Percentiles rank a stretch among this genome's conserved stretches.
These are phyloP conservation scores for Tenebrosternarchus preto DNA, from an alignment of 2,113 vertebrate genomes.

Conservation along the genomic window DNA sequence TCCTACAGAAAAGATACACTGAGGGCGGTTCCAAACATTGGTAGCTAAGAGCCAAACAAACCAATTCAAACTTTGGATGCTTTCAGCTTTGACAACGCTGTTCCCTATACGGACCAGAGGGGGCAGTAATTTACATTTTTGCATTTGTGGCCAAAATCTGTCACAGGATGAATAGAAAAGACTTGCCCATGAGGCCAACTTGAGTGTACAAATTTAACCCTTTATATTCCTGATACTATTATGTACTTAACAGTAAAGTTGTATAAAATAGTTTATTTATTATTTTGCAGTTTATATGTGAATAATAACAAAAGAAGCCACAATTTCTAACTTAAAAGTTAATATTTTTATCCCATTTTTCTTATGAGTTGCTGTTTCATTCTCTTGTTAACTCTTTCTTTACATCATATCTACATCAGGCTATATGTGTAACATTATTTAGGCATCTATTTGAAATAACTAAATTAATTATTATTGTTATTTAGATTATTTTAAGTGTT, in stretches of 20 bases:
- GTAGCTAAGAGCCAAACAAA: background rate
- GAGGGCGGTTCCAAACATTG: background rate
- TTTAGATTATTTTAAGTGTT: background rate
- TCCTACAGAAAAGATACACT: background rate
- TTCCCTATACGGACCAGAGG: conserved; percentile 53
- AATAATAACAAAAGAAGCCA: background rate
- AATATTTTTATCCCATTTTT: background rate
- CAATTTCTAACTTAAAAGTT: background rate
- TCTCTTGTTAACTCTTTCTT: conserved; percentile 13
- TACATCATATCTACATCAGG: background rate
- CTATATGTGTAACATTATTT: background rate
- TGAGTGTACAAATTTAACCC: conserved; percentile 61
- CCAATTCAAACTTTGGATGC: background rate
- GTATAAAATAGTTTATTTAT: background rate
- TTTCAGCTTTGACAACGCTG: background rate
- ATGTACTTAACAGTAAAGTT: conserved; percentile 27
- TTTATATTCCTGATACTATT: conserved; percentile 55
- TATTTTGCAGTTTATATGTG: background rate
- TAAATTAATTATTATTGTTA: background rate
- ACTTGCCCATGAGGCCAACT: conserved; percentile 55
- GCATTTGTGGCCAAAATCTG: conserved; percentile 6
- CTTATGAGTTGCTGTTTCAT: background rate
- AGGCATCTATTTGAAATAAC: background rate
- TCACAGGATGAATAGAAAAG: conserved; percentile 58
- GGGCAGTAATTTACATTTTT: conserved; percentile 55